These are phyloP conservation scores for Cheirogaleus medius DNA, from an alignment of 2,113 vertebrate species.

Conservation along the genomic window DNA sequence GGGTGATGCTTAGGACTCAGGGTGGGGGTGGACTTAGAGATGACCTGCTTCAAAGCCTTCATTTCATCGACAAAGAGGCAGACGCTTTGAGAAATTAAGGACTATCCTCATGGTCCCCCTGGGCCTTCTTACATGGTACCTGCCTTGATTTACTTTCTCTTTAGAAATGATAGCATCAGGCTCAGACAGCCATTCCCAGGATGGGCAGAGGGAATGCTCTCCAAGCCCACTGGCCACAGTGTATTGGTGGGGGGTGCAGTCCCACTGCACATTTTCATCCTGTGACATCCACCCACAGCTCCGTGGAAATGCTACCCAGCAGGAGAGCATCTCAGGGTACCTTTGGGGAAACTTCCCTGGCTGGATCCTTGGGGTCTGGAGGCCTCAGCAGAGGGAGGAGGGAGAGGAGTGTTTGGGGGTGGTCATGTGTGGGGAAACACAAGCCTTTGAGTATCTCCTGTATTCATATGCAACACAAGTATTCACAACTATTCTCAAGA, in stretches of 20 bases:
- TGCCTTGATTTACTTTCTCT: background rate
- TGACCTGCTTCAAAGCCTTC: background rate
- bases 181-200: background rate
- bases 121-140: too few species aligned
- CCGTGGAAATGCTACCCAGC: background rate
- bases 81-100: background rate
- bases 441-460: background rate
- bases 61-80: background rate
- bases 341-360: background rate
- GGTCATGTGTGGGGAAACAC: background rate
- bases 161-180: background rate
- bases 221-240: background rate
- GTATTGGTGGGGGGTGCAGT: background rate
- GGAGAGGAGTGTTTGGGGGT: background rate
- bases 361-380: background rate
- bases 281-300: fast-evolving
- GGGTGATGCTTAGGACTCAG: background rate
- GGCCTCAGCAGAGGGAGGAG: background rate
- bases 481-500: background rate
- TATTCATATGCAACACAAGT: background rate
- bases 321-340: background rate
- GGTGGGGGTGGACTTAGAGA: background rate
- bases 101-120: background rate
- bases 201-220: too few species aligned
- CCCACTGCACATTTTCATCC: background rate